Conservation (phyloP, 1,140 invertebrate species). For the Anastrepha ludens region DNA sequence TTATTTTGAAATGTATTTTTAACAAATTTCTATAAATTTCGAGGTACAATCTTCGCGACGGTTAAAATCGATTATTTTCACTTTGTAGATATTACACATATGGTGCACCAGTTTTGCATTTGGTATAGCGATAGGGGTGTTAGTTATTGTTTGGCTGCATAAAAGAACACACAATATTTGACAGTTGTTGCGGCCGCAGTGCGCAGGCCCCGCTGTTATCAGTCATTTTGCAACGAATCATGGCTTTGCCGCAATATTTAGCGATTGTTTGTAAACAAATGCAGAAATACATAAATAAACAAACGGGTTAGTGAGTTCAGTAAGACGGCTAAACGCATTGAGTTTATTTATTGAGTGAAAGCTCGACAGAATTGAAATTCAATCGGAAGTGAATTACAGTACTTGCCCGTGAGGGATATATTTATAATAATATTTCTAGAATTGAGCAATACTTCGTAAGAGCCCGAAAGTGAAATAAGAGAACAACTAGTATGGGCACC, state of each 20-base stretch:
- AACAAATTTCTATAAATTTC: not conserved
- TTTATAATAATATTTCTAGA: no score
- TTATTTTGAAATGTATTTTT: not conserved
- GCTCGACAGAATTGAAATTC: no score
- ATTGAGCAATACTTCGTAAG: no score
- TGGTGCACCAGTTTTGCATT: not conserved
- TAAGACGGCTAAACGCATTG: not conserved
- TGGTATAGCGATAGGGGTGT: conserved; percentile 13
- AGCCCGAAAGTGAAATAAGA: no score
- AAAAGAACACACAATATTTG: not conserved
- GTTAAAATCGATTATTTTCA: conserved; percentile 53
- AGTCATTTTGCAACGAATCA: conserved; percentile 33
- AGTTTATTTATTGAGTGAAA: not conserved
- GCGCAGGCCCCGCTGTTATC: conserved; percentile 68
- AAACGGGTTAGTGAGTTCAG: not conserved
- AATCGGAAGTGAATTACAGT: no score
- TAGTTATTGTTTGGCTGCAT: not conserved
- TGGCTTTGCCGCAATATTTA: not conserved
- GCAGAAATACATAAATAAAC: not conserved
- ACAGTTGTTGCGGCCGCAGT: conserved; percentile 41
- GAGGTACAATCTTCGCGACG: not conserved
- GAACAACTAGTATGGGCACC: no score
- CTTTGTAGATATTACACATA: conserved; percentile 42
- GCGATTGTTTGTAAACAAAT: conserved; percentile 61
- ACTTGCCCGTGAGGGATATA: no score